A percentile compares a stretch with the other conserved stretches of the same genome.
phyloP scores from a whole-genome alignment of 1,140 invertebrate species.

The roundworm (Caenorhabditis elegans) region DNA sequence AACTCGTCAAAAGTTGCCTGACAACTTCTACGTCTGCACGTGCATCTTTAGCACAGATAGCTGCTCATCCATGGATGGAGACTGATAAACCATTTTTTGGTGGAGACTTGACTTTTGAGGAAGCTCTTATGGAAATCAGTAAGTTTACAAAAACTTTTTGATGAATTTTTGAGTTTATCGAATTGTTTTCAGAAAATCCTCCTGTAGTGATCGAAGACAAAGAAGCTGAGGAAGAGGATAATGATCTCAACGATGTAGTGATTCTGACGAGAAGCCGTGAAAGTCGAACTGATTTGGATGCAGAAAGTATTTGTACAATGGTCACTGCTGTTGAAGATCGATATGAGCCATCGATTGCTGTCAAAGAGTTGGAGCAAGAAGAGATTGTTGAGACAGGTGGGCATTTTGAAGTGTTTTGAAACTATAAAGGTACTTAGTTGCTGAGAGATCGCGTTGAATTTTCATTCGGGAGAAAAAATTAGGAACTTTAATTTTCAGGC shows the following conservation, averaged over 20 bases:
- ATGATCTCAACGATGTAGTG: conserved; percentile 35
- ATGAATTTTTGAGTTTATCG: neutral
- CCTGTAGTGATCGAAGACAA: neutral
- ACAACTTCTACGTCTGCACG: conserved; percentile 21
- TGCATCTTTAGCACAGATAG: conserved; percentile 25
- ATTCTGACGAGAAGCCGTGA: neutral
- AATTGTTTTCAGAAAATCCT: neutral
- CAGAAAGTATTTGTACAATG: conserved; percentile 25
- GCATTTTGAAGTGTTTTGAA: neutral
- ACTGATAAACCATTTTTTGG: neutral
- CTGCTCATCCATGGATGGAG: conserved; percentile 37
- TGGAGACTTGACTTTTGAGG: conserved; percentile 12
- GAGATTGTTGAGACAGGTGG: neutral
- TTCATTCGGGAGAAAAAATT: no score
- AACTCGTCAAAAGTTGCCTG: conserved; percentile 42
- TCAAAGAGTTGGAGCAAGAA: neutral
- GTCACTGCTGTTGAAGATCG: conserved; percentile 32
- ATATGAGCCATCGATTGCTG: conserved; percentile 3
- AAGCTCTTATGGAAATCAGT: conserved; percentile 27
- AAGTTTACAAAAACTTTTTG: neutral
- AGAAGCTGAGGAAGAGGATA: conserved; percentile 32
- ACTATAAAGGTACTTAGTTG: neutral
- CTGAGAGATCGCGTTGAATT: neutral
- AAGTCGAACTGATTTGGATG: conserved; percentile 16
- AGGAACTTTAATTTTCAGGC: no score